Evolutionary conservation across 2,797 vertebrate species (phyloP), one percentile per base, ranked within the genome.

Genomic region (Emydoidea blandingii): DNA sequence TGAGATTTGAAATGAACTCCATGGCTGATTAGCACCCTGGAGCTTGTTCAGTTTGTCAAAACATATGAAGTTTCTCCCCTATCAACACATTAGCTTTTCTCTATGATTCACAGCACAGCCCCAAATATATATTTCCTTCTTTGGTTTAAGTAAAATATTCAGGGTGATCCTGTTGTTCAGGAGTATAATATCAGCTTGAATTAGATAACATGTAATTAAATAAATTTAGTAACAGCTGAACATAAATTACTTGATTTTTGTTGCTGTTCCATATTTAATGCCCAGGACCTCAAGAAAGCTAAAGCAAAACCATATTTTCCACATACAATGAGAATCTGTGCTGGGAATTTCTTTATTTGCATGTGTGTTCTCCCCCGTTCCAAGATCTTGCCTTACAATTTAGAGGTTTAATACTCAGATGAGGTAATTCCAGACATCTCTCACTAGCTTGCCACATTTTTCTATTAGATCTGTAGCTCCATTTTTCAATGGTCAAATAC

Each of bases 1-100:
- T 31, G 50, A 91, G 56, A 89, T 94, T 86, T 95, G 49, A 86
- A 83, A 89, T 91, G 25, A 88, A 25, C 25, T 68, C 56, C 88
- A 57, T 53, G 50, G 44, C 19, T 95, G n/a, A 83, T 44, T 72
- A 88, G 19, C 80, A 91, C 5, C 3, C 9, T 92, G 41, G 31
- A 87, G 34, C 29, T 83, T 88, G 52, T 53, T 95, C 29, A 68
- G 21, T 59, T 82, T 80, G 50, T 94, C 47, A 85, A 50, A 86
- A 79, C n/a, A n/a, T 4, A 34, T 90, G 76, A 89, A 89, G 8
- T 52, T 88, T 74, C 37, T 88, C 86, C 27, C 41, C 1, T 68
- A 6, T 68, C 10, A 31, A 25, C 52, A 37, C 29, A 29, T 72
- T 44, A 79, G 53, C 10, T 88, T 27, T 74, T 84, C 31, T 56